Evolutionary conservation across 2,797 vertebrate genomes (phyloP).

Genomic region (Ctenopoma kingsleyae): DNA sequence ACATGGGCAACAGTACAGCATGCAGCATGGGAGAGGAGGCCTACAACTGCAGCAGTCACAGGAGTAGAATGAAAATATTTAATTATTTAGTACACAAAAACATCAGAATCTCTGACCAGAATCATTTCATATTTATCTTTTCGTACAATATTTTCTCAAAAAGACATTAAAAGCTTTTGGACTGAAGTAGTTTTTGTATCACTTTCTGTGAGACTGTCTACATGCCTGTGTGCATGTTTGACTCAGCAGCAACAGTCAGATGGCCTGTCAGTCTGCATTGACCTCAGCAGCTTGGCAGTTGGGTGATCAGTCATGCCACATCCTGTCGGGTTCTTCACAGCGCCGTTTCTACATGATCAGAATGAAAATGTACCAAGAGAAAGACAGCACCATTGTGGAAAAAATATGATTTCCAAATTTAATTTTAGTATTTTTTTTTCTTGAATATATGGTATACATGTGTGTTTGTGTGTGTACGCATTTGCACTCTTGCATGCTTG

Average conservation of each 20-base stretch:
- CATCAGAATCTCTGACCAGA: no score
- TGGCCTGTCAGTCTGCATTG: constrained; percentile 61
- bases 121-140: no score
- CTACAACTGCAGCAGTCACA: no score
- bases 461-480: neutral
- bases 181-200: constrained; percentile 3
- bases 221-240: constrained; percentile 36
- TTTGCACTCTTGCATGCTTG: constrained; percentile 4
- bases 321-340: constrained; percentile 48
- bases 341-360: neutral
- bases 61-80: no score
- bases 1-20: no score
- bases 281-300: constrained; percentile 51
- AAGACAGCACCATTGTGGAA: neutral
- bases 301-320: constrained; percentile 57
- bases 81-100: no score
- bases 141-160: no score
- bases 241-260: constrained; percentile 68
- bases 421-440: neutral
- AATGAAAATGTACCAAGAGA: constrained; percentile 7
- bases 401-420: neutral
- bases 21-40: no score
- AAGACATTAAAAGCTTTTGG: neutral
- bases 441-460: neutral
- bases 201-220: constrained; percentile 18